Evolutionary conservation across 2,888 invertebrate genomes (phyloP).

Genomic region (Plagodis pulveraria): DNA sequence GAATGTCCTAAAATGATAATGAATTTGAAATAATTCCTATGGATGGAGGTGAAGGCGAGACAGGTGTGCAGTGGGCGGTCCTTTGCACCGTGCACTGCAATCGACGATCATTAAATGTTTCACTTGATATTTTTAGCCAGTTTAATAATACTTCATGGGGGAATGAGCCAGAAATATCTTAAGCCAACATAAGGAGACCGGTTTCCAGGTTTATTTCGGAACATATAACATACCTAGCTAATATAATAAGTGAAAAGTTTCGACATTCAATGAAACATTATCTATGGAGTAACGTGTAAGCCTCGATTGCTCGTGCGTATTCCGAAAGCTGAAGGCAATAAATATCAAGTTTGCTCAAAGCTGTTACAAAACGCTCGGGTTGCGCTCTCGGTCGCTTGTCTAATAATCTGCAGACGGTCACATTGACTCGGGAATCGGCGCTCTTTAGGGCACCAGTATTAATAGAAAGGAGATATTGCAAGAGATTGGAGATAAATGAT

Average conservation of each 20-base stretch:
- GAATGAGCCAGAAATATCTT: slow-evolving; percentile 53
- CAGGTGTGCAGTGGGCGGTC: slow-evolving; percentile 64
- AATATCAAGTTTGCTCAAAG: slow-evolving; percentile 74
- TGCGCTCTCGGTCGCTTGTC: slow-evolving; percentile 68
- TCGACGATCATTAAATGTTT: slow-evolving; percentile 61
- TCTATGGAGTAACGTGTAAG: slow-evolving; percentile 46
- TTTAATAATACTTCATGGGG: slow-evolving; percentile 49
- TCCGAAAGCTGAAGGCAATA: slow-evolving; percentile 70
- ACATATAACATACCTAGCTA: slow-evolving; percentile 14
- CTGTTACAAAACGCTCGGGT: slow-evolving; percentile 69
- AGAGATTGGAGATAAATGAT: slow-evolving; percentile 66
- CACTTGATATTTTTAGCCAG: slow-evolving; percentile 66
- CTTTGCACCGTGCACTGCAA: slow-evolving; percentile 49
- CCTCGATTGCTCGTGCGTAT: slow-evolving; percentile 60
- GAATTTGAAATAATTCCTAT: slow-evolving; percentile 32
- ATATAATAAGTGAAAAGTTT: slow-evolving; percentile 35
- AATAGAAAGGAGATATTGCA: slow-evolving; percentile 36
- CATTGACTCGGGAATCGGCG: slow-evolving; percentile 46
- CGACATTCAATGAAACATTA: slow-evolving; percentile 46
- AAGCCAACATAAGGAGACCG: slow-evolving; percentile 50
- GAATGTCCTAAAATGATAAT: slow-evolving; percentile 24
- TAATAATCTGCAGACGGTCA: slow-evolving; percentile 61
- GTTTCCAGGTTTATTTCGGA: slow-evolving; percentile 54
- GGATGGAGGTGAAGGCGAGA: slow-evolving; percentile 54
- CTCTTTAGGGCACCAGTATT: slow-evolving; percentile 13